A percentile compares a stretch with the other conserved stretches of the same genome.
phyloP scores from a whole-genome alignment of 2,797 vertebrate genomes.

The Crax fasciolata region DNA sequence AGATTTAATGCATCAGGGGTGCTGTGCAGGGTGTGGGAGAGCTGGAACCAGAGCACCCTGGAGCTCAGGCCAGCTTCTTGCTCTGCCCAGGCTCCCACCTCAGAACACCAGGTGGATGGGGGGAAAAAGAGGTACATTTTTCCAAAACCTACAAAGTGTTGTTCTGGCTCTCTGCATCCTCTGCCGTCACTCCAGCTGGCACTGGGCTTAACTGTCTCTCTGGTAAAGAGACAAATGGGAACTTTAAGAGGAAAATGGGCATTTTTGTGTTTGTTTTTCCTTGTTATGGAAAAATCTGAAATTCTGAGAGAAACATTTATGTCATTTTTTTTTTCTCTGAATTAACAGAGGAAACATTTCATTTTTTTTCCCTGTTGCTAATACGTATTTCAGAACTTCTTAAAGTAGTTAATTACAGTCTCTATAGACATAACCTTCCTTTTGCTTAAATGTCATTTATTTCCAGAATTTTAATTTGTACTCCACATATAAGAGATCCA shows the following conservation, averaged over 20 bases:
- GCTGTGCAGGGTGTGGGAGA: background rate
- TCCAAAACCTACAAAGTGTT: background rate
- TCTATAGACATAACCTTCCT: background rate
- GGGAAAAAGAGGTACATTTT: background rate
- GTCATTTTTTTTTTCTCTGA: background rate
- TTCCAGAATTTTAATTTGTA: conserved; percentile 15
- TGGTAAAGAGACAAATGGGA: background rate
- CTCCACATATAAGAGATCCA: background rate
- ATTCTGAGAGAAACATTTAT: background rate
- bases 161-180: background rate
- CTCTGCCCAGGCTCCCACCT: background rate
- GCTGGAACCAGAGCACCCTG: fast-evolving
- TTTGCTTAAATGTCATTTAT: conserved; percentile 7
- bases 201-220: background rate
- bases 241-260: background rate
- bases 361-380: background rate
- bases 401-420: background rate
- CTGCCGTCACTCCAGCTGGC: background rate
- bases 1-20: background rate
- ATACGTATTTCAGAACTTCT: background rate
- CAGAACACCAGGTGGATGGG: fast-evolving
- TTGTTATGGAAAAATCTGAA: background rate
- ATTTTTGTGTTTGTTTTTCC: background rate
- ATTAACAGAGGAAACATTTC: background rate
- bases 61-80: background rate